Conservation (phyloP, 2,797 vertebrate species). For the Melopsittacus undulatus region DNA sequence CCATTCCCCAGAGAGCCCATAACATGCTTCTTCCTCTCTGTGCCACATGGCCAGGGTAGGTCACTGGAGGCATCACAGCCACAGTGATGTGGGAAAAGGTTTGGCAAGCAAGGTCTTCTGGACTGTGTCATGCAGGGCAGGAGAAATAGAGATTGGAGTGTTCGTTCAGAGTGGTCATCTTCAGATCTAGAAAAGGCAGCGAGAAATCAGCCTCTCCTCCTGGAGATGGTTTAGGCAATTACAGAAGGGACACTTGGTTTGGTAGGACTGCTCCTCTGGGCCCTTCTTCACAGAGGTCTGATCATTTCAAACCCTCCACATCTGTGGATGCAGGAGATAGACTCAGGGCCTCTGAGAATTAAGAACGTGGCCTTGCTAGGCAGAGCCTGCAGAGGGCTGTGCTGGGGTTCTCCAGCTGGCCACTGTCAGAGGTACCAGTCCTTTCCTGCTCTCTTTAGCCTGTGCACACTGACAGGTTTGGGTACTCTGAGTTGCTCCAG, state of each 20-base stretch:
- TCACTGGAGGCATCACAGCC: background rate
- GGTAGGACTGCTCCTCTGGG: background rate
- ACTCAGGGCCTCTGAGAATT: background rate
- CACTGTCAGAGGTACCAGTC: background rate
- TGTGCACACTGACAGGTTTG: background rate
- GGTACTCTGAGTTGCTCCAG: background rate
- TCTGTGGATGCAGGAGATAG: background rate
- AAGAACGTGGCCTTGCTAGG: background rate
- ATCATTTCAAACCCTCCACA: background rate
- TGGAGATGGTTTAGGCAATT: background rate
- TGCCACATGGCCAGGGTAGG: background rate
- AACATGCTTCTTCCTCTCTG: rapidly evolving
- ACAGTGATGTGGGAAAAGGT: background rate
- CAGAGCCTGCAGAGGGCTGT: background rate
- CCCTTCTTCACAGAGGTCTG: background rate
- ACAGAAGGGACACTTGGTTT: background rate
- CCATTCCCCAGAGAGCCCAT: rapidly evolving
- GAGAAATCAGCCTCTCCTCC: background rate
- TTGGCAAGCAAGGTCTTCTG: background rate
- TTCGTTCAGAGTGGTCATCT: background rate
- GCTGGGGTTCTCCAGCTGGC: background rate
- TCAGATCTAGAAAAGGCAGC: background rate
- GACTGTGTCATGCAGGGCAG: background rate
- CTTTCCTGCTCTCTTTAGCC: background rate
- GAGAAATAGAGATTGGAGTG: background rate